Evolutionary conservation across 2,888 invertebrate species (phyloP).

Genomic region (Thelaira solivaga): DNA sequence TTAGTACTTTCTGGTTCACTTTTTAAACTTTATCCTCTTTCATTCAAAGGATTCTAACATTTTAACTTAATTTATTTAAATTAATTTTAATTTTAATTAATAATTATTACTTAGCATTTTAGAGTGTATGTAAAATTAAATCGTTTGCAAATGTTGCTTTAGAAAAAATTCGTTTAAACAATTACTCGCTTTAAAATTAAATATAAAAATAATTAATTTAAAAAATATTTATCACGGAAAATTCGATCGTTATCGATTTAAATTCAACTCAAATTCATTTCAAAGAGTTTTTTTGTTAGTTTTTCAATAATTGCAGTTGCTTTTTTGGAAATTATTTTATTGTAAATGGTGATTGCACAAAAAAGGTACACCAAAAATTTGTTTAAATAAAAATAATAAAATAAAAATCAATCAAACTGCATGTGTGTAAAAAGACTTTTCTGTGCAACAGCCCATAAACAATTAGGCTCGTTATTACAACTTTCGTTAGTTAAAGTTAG

Average conservation of each 20-base stretch:
- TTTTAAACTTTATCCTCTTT: not conserved
- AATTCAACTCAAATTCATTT: constrained; percentile 36
- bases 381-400: no score
- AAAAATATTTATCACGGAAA: constrained; percentile 60
- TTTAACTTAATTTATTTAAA: constrained; percentile 34
- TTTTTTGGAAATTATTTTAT: not conserved
- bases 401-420: no score
- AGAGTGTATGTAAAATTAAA: constrained; percentile 31
- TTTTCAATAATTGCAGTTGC: constrained; percentile 31
- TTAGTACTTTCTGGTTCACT: not conserved
- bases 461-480: no score
- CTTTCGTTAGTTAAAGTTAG: no score
- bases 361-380: no score
- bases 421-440: no score
- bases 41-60: no score
- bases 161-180: no score
- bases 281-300: constrained; percentile 3
- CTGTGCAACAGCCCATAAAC: no score
- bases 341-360: no score
- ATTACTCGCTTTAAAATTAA: constrained; percentile 4
- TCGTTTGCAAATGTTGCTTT: constrained; percentile 22
- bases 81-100: not conserved
- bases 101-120: constrained; percentile 11
- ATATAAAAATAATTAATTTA: constrained; percentile 51
- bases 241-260: constrained; percentile 54